Base-by-base conservation (phyloP, 2,113 vertebrate genomes). In the Electrona antarctica region DNA sequence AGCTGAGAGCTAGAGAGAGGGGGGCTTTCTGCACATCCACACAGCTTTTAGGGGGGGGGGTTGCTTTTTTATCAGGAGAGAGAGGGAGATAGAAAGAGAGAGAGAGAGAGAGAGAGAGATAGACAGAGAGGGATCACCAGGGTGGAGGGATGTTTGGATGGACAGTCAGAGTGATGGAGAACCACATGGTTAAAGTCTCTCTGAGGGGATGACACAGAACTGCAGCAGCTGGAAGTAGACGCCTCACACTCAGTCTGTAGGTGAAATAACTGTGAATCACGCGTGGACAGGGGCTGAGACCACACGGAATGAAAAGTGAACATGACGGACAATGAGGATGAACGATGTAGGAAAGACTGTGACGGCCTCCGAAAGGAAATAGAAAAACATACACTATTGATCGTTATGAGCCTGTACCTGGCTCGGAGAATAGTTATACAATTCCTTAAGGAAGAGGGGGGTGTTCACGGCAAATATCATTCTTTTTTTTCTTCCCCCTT, bases 131-230 rank as follows among this genome's bases (percentile, higher is more conserved):
- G 83, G 85, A 83, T 80, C 81, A 83, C 81, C 83, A 76, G 78
- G 81, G 84, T 88, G 88, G 88, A 88, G 73, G 74, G 83, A 50
- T 85, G 80, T 86, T 88, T 70, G 86, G 84, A 90, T 85, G 76
- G 79, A 80, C 85, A 85, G 82, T 89, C 83, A 90, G 80, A 15
- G 69, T 89, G 86, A 88, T 89, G 82, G 86, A 86, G 83, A 92
- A 82, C 69, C 83, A 79, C 72, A 72, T 74, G 76, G 78, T 83
- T 78, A 72, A 88, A 91, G 85, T 85, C 79, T 74, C 76, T 81
- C 69, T 85, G 84, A 86, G 78, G 84, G 81, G 67, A 21, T 83
- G 84, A 81, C 83, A 80, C 80, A 55, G 75, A 69, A 70, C 82
- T 57, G 72, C 73, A 69, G 71, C 10, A 13, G 76, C 71, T 77